These are phyloP conservation scores for Halichoerus grypus DNA, from an alignment of 2,113 vertebrate species.

Conservation along the genomic window DNA sequence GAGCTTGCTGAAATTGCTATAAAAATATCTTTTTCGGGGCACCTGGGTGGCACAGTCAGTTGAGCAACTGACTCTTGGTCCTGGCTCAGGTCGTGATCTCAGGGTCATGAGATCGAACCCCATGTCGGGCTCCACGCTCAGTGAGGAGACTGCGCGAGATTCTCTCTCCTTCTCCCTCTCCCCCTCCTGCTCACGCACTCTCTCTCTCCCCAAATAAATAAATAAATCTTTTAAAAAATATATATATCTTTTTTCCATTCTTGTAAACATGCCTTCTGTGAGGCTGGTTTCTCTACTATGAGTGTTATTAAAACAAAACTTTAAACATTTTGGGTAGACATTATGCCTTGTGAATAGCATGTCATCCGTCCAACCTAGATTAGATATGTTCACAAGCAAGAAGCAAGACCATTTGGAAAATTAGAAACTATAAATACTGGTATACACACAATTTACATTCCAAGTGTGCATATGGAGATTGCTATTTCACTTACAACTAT, in stretches of 20 bases:
- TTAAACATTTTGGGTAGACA: not conserved
- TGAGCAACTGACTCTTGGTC: not conserved
- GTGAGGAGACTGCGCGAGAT: not conserved
- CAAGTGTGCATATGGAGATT: not conserved
- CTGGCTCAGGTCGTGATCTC: not conserved
- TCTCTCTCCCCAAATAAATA: not conserved
- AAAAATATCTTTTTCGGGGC: not conserved
- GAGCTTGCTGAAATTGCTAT: not conserved
- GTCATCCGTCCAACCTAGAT: not conserved
- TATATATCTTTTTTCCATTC: not conserved
- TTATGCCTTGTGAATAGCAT: not conserved
- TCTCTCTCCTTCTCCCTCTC: not conserved
- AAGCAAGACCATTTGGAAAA: not conserved
- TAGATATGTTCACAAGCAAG: not conserved
- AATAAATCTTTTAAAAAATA: not conserved
- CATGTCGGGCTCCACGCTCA: not conserved
- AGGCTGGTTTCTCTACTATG: not conserved
- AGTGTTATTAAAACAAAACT: not conserved
- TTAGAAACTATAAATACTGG: not conserved
- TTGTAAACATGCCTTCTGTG: not conserved
- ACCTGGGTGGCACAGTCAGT: not conserved
- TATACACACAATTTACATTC: not conserved
- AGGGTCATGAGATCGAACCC: not conserved
- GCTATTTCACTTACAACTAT: not conserved
- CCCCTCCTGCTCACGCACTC: not conserved